Percentiles rank a stretch among this genome's conserved stretches.
Evolutionary conservation across 2,888 invertebrate species (phyloP).

Genomic region (Drosophila neotestacea): DNA sequence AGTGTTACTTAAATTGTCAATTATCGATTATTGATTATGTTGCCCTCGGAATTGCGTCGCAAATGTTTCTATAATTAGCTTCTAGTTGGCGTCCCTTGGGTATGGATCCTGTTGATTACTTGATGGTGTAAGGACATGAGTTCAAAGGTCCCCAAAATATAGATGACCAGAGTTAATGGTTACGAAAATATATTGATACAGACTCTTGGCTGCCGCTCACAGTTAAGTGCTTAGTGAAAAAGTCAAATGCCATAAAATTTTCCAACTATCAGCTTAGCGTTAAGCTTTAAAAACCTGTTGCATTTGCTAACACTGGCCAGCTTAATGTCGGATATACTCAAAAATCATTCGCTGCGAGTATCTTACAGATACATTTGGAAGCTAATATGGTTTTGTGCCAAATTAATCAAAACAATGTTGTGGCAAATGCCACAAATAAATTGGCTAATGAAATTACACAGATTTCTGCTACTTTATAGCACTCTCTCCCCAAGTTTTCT

Average conservation of each 20-base stretch:
- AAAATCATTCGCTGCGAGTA: slow-evolving; percentile 7
- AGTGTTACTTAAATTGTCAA: slow-evolving; percentile 63
- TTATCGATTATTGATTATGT: slow-evolving; percentile 72
- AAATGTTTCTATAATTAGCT: slow-evolving; percentile 57
- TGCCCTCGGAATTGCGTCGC: slow-evolving; percentile 33
- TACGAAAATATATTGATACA: background rate
- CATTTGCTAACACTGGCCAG: slow-evolving; percentile 33
- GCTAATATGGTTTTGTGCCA: slow-evolving; percentile 23
- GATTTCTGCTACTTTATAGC: slow-evolving; percentile 27
- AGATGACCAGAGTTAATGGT: background rate
- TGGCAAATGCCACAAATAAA: slow-evolving; percentile 58
- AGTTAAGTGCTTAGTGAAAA: background rate
- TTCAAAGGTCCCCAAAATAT: slow-evolving; percentile 20
- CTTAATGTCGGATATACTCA: slow-evolving; percentile 57
- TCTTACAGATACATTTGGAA: slow-evolving; percentile 27
- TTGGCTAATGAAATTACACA: slow-evolving; percentile 59
- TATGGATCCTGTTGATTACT: slow-evolving; percentile 24
- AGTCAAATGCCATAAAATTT: background rate
- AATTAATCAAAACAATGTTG: slow-evolving; percentile 76
- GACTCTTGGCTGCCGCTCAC: background rate
- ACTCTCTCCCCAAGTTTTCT: background rate
- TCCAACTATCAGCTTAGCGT: slow-evolving; percentile 15
- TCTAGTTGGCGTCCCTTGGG: slow-evolving; percentile 12
- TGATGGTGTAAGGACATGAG: background rate
- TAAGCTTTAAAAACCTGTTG: slow-evolving; percentile 35